Base-by-base conservation (phyloP, 2,888 invertebrate genomes). In the Heliothis peltigera region DNA sequence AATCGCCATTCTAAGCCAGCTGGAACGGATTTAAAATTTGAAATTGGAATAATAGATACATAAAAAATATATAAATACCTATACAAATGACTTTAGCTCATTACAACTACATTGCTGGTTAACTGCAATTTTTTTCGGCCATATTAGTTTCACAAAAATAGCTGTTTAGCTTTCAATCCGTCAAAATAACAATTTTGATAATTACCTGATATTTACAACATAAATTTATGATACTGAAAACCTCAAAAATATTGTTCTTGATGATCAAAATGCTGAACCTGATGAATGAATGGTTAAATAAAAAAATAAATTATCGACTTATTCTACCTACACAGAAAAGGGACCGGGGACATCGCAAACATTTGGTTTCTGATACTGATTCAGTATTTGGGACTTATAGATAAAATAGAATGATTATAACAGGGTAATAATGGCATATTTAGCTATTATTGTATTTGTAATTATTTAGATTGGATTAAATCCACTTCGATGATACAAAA, bases 251-350 rank as follows among this genome's bases (percentile, higher is more conserved):
- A 58, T 75, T 46, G 56, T 56, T 70, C 53, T 21, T 46, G 71
- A 19, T 71, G 67, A 54, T 46, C 32, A 32, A 21, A 70, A 65
- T 59, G 58, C 28, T 62, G 72, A 48, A 66, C 72, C 72, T 77
- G 73, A 68, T 68, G 61, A 19, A 39, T 57, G 21, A 64, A 77
- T 61, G 53, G 44, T 61, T 48, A 69, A 71, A 42, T 58, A 64
- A 69, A 77, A n/a, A 57, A 61, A 54, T 64, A 70, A 75, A 55
- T 75, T 43, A 56, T 62, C 35, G 69, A 47, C 18, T 64, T 69
- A 64, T n/a, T 56, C 39, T 75, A 68, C 22, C 39, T 75, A 69
- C 25, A 32, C 22, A 7, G 3, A 55, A 25, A n/a, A 39, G 43
- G 35, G 35, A 35, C 15, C 15, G 15, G 49, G 58, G 56, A 39